A percentile compares a stretch with the other conserved stretches of the same genome.
phyloP scores from a whole-genome alignment of 2,797 vertebrate genomes.

The Alosa sapidissima region DNA sequence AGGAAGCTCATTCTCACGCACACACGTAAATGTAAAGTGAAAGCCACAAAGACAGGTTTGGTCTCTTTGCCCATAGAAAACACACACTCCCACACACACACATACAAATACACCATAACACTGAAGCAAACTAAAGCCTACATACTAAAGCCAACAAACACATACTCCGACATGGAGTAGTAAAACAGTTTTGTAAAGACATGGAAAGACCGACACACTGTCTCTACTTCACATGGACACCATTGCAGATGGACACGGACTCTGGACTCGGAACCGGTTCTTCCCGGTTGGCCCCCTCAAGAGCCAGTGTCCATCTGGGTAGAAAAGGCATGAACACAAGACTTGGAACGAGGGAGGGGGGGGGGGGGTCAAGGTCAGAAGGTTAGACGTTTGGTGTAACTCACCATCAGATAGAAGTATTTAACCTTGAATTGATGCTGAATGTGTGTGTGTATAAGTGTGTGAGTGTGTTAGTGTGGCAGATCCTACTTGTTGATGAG shows the following conservation, averaged over 20 bases:
- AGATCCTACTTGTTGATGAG: background rate
- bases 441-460: background rate
- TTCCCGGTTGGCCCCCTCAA: background rate
- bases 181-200: background rate
- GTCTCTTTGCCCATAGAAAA: background rate
- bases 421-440: background rate
- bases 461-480: background rate
- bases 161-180: background rate
- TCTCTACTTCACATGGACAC: background rate
- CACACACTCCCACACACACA: background rate
- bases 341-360: background rate
- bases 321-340: background rate
- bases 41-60: background rate
- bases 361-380: background rate
- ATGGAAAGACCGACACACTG: background rate
- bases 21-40: background rate
- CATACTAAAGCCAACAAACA: background rate
- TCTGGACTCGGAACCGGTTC: background rate
- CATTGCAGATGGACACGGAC: background rate
- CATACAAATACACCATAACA: background rate
- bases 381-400: background rate
- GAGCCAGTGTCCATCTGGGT: constrained; percentile 15
- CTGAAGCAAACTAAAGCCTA: constrained; percentile 2
- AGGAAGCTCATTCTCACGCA: background rate
- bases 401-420: background rate